phyloP scores from a whole-genome alignment of 2,888 invertebrate genomes.

The Mamestra brassicae region DNA sequence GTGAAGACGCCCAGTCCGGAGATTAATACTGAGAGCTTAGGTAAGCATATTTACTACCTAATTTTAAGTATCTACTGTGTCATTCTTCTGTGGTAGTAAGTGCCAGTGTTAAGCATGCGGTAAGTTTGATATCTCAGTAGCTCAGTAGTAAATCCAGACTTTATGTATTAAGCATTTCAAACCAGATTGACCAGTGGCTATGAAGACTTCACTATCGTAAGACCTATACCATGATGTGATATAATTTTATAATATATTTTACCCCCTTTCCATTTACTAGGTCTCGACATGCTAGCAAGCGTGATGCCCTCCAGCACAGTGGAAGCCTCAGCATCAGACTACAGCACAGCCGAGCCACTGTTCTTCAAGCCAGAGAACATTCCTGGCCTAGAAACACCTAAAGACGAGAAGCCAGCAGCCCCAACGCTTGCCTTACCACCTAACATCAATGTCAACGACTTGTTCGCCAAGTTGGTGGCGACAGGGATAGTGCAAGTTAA shows the following conservation, averaged over 20 bases:
- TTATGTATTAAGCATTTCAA: too few species aligned
- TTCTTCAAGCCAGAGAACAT: constrained; percentile 79
- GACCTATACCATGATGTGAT: not conserved
- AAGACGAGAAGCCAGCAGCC: constrained; percentile 76
- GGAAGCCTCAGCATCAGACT: constrained; percentile 90
- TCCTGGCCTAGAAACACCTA: constrained; percentile 82
- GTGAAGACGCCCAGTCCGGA: constrained; percentile 84
- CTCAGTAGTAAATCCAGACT: not conserved
- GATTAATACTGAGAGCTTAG: constrained; percentile 78
- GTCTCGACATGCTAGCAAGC: constrained; percentile 92
- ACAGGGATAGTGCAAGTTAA: constrained; percentile 90
- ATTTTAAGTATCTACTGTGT: not conserved
- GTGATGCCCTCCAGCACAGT: constrained; percentile 92
- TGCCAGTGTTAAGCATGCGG: not conserved
- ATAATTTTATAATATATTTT: too few species aligned
- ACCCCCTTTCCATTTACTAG: constrained; percentile 69
- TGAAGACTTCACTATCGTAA: too few species aligned
- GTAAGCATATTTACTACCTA: constrained; percentile 66
- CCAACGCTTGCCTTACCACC: constrained; percentile 66
- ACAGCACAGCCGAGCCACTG: constrained; percentile 88
- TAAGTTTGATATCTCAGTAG: not conserved
- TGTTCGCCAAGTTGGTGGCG: constrained; percentile 96
- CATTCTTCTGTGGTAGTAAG: not conserved
- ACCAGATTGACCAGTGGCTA: too few species aligned
- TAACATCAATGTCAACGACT: constrained; percentile 94